A percentile compares a stretch with the other conserved stretches of the same genome.
Evolutionary conservation across 1,140 invertebrate species (phyloP).

Genomic region (Leucophenga varia): DNA sequence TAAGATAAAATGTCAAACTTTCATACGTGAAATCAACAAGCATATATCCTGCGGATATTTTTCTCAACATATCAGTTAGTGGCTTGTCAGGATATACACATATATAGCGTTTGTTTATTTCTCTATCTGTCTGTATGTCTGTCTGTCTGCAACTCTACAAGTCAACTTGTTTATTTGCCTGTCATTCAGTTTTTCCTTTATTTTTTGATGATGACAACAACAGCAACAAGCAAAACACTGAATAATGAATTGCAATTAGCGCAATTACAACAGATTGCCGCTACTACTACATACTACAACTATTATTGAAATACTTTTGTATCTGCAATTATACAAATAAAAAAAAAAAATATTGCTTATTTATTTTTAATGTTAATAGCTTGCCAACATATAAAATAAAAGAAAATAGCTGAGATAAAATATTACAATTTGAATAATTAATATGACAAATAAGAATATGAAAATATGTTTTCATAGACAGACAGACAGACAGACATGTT

Average conservation of each 20-base stretch:
- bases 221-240: slow-evolving; percentile 35
- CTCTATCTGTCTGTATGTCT: neutral
- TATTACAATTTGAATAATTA: slow-evolving; percentile 46
- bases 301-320: no score
- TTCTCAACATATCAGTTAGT: slow-evolving; percentile 41
- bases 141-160: no score
- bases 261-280: slow-evolving; percentile 51
- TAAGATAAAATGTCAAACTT: slow-evolving; percentile 50
- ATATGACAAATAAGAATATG: slow-evolving; percentile 23
- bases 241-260: slow-evolving; percentile 52
- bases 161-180: no score
- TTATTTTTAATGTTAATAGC: no score
- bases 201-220: slow-evolving; percentile 22
- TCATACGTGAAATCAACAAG: slow-evolving; percentile 50
- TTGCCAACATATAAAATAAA: neutral
- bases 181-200: neutral
- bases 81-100: neutral
- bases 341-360: no score
- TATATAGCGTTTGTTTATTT: slow-evolving; percentile 8
- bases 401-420: slow-evolving; percentile 16
- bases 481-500: neutral
- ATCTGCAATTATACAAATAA: neutral
- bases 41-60: slow-evolving; percentile 50
- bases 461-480: neutral
- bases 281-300: slow-evolving; percentile 21